phyloP scores from a whole-genome alignment of 2,888 invertebrate species.

The Mesochorus sp. region DNA sequence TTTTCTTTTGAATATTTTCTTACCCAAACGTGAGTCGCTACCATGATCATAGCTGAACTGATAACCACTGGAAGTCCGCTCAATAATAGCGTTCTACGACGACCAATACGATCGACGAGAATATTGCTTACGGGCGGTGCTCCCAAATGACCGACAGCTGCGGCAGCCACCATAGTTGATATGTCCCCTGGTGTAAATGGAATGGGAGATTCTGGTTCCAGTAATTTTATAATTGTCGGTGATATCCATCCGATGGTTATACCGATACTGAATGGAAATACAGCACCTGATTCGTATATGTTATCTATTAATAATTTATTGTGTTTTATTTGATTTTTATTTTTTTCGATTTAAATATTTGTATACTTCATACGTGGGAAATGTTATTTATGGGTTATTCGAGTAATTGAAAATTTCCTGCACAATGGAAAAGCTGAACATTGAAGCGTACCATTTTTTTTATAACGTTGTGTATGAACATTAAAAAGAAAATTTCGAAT shows the following conservation, averaged over 20 bases:
- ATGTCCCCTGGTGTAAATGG: conserved; percentile 63
- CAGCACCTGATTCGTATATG: conserved; percentile 52
- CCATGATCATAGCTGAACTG: conserved; percentile 67
- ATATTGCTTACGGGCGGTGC: conserved; percentile 65
- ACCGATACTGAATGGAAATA: conserved; percentile 65
- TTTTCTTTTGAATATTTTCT: conserved; percentile 40
- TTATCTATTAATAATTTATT: neutral
- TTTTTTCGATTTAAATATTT: neutral
- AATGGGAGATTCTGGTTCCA: conserved; percentile 68
- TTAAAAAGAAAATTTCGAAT: neutral
- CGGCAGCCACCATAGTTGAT: conserved; percentile 69
- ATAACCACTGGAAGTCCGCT: conserved; percentile 65
- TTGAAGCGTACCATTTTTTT: too few species aligned
- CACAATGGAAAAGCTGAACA: too few species aligned
- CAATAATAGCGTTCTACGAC: conserved; percentile 68
- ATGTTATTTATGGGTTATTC: too few species aligned
- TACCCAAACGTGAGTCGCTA: conserved; percentile 68
- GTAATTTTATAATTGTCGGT: conserved; percentile 68
- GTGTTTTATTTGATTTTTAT: too few species aligned
- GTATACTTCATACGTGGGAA: too few species aligned
- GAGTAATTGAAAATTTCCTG: too few species aligned
- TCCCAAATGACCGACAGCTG: conserved; percentile 66
- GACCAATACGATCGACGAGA: conserved; percentile 69
- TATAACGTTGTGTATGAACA: too few species aligned
- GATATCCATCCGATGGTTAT: conserved; percentile 71